Evolutionary conservation across 2,797 vertebrate genomes (phyloP).

Genomic region (Craterocephalus amniculus): DNA sequence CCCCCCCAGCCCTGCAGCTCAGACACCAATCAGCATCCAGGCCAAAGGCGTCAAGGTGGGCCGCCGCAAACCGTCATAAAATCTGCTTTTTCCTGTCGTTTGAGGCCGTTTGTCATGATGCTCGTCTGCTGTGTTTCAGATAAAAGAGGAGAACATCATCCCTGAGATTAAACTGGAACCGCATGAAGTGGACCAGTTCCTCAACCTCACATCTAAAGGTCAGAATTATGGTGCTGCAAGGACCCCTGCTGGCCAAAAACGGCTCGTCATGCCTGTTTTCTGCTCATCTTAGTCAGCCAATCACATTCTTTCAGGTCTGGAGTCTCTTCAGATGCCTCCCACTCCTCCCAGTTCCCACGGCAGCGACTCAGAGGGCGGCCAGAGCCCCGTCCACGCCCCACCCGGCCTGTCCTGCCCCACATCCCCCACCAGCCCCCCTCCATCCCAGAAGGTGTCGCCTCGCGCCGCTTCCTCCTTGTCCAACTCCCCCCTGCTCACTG

Average conservation of each 20-base stretch:
- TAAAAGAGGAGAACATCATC: conserved; percentile 86
- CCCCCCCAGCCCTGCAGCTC: conserved; percentile 21
- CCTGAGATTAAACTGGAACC: conserved; percentile 97
- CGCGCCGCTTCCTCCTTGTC: conserved; percentile 88
- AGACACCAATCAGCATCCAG: conserved; percentile 43
- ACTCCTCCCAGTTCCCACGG: conserved; percentile 97
- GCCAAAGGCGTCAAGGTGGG: conserved; percentile 70
- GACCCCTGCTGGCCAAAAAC: conserved; percentile 58
- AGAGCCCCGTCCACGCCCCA: conserved; percentile 90
- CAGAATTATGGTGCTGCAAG: conserved; percentile 38
- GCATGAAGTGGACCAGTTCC: conserved; percentile 97
- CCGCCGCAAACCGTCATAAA: accelerated
- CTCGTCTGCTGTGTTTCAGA: conserved; percentile 67
- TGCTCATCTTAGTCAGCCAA: not conserved
- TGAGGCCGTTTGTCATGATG: not conserved
- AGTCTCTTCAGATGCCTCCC: conserved; percentile 93
- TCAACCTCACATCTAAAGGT: conserved; percentile 97
- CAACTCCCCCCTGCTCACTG: conserved; percentile 96
- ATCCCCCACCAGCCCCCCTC: conserved; percentile 76
- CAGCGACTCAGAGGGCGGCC: conserved; percentile 95
- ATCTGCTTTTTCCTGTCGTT: not conserved
- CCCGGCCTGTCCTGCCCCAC: conserved; percentile 74
- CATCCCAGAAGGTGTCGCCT: conserved; percentile 80
- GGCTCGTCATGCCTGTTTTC: no score
- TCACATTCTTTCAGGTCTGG: conserved; percentile 78